phyloP scores from a whole-genome alignment of 2,113 vertebrate species.

The Otocyon megalotis region DNA sequence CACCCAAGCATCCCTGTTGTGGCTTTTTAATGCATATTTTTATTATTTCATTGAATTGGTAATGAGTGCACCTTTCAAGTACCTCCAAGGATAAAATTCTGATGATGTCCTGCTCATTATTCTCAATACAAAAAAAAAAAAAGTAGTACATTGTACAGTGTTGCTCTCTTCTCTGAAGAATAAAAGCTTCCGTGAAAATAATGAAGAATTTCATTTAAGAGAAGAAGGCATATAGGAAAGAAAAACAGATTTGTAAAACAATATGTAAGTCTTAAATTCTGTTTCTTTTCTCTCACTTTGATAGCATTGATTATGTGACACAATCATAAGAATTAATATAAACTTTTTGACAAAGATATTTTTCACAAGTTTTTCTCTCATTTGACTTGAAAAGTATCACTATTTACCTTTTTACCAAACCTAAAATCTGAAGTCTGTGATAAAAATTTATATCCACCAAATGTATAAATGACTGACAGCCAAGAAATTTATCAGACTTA shows the following conservation, averaged over 20 bases:
- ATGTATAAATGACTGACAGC: not conserved
- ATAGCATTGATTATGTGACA: not conserved
- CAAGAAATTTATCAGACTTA: not conserved
- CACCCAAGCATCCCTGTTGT: too few species aligned
- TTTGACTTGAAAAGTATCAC: not conserved
- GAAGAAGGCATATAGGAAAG: not conserved
- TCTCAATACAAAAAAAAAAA: not conserved
- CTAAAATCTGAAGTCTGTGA: not conserved
- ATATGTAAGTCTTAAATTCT: not conserved
- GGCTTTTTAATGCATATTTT: not conserved
- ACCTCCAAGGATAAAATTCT: not conserved
- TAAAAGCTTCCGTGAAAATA: not conserved
- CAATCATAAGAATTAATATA: not conserved
- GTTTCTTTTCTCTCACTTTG: not conserved
- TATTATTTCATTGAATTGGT: not conserved
- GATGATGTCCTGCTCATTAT: not conserved
- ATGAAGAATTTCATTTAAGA: slow-evolving; percentile 17
- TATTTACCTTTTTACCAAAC: not conserved
- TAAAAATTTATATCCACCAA: not conserved
- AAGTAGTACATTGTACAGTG: not conserved
- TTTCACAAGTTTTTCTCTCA: not conserved
- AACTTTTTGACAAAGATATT: slow-evolving; percentile 22
- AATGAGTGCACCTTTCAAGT: not conserved
- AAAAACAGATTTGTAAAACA: not conserved
- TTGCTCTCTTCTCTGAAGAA: not conserved